phyloP scores from a whole-genome alignment of 2,113 vertebrate species.

The Herpailurus yagouaroundi region DNA sequence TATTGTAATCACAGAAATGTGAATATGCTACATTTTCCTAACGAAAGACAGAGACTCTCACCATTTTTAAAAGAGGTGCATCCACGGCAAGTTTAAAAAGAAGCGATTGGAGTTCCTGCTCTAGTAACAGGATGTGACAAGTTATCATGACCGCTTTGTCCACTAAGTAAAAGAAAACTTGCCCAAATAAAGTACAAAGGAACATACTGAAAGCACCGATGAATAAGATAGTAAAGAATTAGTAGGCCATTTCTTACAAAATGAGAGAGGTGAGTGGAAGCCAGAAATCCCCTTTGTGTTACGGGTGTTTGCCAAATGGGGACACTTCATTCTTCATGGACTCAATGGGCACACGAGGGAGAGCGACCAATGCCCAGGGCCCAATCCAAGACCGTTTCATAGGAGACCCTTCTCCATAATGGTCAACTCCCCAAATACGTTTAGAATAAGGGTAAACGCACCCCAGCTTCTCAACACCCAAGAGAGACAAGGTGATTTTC shows the following conservation, averaged over 20 bases:
- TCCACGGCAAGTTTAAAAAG: not conserved
- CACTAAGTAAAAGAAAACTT: not conserved
- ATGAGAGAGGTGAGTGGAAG: not conserved
- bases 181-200: not conserved
- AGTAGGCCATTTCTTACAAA: not conserved
- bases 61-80: not conserved
- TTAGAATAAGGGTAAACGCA: not conserved
- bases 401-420: not conserved
- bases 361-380: not conserved
- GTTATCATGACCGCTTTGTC: not conserved
- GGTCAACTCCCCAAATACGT: not conserved
- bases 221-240: not conserved
- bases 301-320: not conserved
- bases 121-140: not conserved
- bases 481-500: not conserved
- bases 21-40: not conserved
- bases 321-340: not conserved
- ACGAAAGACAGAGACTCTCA: not conserved
- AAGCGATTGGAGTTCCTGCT: not conserved
- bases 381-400: not conserved
- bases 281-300: not conserved
- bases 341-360: not conserved
- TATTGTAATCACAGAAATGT: not conserved
- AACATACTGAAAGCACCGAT: not conserved
- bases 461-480: not conserved